Percentiles rank a stretch among this genome's conserved stretches.
These are phyloP conservation scores for Cygnus atratus DNA, from an alignment of 2,113 vertebrate genomes.

Conservation along the genomic window DNA sequence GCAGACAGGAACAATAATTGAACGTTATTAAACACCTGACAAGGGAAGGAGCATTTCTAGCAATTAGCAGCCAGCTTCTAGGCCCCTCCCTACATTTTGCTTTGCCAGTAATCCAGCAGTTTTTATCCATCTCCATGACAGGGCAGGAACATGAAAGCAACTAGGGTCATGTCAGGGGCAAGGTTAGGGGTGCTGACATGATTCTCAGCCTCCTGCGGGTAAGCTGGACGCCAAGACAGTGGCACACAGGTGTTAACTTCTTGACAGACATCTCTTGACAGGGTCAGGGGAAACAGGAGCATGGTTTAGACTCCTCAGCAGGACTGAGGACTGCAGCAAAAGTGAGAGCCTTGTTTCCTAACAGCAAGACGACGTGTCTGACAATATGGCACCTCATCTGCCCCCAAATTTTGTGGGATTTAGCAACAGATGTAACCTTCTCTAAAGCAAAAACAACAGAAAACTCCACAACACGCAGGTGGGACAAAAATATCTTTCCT, in stretches of 20 bases:
- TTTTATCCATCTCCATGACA: not conserved
- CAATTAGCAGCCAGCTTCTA: not conserved
- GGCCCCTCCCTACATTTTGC: not conserved
- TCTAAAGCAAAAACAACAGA: not conserved
- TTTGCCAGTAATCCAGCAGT: not conserved
- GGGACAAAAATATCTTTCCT: not conserved
- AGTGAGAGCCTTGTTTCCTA: not conserved
- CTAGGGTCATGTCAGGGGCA: not conserved
- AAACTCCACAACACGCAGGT: not conserved
- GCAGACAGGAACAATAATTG: not conserved
- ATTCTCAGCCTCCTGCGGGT: not conserved
- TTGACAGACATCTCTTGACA: not conserved
- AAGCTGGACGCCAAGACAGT: not conserved
- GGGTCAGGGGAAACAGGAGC: not conserved
- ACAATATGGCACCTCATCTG: not conserved
- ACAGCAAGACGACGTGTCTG: not conserved
- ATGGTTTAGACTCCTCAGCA: not conserved
- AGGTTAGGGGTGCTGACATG: not conserved
- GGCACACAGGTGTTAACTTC: rapidly evolving
- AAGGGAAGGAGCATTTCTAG: not conserved
- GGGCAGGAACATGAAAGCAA: not conserved
- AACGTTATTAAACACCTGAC: not conserved
- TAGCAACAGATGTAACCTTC: not conserved
- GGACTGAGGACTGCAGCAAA: not conserved
- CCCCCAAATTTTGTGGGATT: not conserved